These are phyloP conservation scores for Scolopax mira DNA, from an alignment of 2,113 vertebrate genomes.

Conservation along the genomic window DNA sequence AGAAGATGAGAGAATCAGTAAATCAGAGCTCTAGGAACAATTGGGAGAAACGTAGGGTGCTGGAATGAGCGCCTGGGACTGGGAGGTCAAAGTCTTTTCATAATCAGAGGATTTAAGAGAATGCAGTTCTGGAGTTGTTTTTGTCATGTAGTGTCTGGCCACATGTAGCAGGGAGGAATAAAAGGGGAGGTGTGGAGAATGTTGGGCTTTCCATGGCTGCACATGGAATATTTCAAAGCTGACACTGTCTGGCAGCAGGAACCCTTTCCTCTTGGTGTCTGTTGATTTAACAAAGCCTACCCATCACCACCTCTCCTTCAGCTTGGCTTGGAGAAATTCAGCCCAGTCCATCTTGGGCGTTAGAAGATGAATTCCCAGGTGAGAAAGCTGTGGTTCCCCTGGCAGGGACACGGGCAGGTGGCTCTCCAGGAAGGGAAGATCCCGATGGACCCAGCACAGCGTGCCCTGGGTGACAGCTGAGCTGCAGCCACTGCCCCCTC, in stretches of 20 bases:
- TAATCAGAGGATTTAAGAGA: neutral
- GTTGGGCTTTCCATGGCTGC: neutral
- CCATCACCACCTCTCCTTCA: accelerated
- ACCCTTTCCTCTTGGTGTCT: neutral
- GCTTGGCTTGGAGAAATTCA: neutral
- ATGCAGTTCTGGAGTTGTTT: neutral
- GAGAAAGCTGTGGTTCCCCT: accelerated
- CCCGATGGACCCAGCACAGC: accelerated
- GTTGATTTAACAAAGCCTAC: neutral
- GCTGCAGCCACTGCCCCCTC: neutral
- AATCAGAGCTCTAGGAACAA: accelerated
- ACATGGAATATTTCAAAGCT: neutral
- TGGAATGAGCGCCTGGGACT: neutral
- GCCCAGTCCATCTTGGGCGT: accelerated
- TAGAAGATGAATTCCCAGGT: neutral
- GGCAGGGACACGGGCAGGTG: accelerated
- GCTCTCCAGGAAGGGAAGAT: accelerated
- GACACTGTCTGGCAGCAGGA: neutral
- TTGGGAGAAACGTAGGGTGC: neutral
- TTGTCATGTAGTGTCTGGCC: neutral
- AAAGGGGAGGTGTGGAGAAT: neutral
- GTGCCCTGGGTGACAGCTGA: accelerated
- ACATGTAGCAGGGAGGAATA: accelerated
- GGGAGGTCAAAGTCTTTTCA: neutral
- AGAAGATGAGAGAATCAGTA: neutral